These are phyloP conservation scores for Nemapogon koenigi DNA, from an alignment of 2,888 invertebrate genomes.

Conservation along the genomic window DNA sequence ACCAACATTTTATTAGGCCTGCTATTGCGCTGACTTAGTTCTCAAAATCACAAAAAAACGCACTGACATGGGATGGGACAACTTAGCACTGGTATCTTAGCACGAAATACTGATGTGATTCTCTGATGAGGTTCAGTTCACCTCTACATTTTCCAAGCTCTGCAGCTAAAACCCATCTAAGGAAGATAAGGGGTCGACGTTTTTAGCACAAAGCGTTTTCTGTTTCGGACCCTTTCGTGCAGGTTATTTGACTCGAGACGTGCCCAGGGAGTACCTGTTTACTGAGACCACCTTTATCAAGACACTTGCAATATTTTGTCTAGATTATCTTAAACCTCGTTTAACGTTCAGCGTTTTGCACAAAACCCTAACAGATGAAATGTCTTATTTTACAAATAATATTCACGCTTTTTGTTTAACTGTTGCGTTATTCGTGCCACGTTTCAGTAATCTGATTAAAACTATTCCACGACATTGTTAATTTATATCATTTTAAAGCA, in stretches of 20 bases:
- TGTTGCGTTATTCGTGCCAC: too few relatives aligned
- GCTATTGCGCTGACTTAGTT: too few relatives aligned
- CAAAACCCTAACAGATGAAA: slow-evolving; percentile 35
- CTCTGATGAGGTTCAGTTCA: too few relatives aligned
- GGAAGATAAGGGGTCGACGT: slow-evolving; percentile 59
- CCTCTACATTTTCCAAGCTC: slow-evolving; percentile 28
- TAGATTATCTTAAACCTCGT: slow-evolving; percentile 50
- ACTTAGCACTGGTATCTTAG: too few relatives aligned
- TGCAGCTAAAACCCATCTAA: slow-evolving; percentile 49
- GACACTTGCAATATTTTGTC: slow-evolving; percentile 42
- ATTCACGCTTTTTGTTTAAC: too few relatives aligned
- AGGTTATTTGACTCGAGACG: slow-evolving; percentile 54
- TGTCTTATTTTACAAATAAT: slow-evolving; percentile 51
- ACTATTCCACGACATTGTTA: too few relatives aligned
- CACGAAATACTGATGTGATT: too few relatives aligned
- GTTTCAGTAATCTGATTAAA: too few relatives aligned
- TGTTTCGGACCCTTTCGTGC: slow-evolving; percentile 53
- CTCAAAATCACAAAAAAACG: too few relatives aligned
- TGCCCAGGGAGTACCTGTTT: slow-evolving; percentile 49
- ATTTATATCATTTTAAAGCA: too few relatives aligned
- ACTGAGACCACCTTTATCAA: slow-evolving; percentile 47
- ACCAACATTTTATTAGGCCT: too few relatives aligned
- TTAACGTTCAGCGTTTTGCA: slow-evolving; percentile 34
- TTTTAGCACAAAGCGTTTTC: slow-evolving; percentile 62
- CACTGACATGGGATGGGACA: too few relatives aligned